Evolutionary conservation across 2,797 vertebrate species (phyloP).

Genomic region (Falco concolor): DNA sequence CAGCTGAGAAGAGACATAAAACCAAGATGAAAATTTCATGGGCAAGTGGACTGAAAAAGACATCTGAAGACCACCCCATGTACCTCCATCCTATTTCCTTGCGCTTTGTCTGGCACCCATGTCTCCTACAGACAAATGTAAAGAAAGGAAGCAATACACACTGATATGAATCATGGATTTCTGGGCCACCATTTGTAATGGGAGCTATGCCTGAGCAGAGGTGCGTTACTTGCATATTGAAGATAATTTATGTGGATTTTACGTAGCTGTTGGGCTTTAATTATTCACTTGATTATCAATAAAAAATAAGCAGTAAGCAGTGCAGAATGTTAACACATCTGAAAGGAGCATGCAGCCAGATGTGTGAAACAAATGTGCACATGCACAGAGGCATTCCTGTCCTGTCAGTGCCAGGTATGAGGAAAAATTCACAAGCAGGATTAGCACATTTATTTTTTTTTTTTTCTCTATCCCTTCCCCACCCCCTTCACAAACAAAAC

Average conservation of each 20-base stretch:
- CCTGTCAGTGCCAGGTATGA: not conserved
- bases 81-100: not conserved
- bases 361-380: not conserved
- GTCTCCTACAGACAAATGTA: constrained; percentile 16
- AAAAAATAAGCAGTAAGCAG: constrained; percentile 70
- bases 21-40: not conserved
- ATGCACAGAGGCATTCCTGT: not conserved
- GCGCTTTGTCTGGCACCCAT: not conserved
- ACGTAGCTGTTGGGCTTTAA: constrained; percentile 69
- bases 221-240: constrained; percentile 46
- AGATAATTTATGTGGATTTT: constrained; percentile 71
- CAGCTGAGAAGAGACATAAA: not conserved
- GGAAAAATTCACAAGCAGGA: constrained; percentile 48
- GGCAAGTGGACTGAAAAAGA: not conserved
- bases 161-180: constrained; percentile 48
- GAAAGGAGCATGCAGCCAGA: constrained; percentile 6
- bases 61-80: not conserved
- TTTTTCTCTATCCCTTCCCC: not conserved
- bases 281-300: constrained; percentile 79
- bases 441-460: constrained; percentile 52
- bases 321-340: constrained; percentile 50
- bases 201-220: constrained; percentile 46
- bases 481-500: constrained; percentile 55
- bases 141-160: not conserved
- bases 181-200: constrained; percentile 55